phyloP scores from a whole-genome alignment of 2,888 invertebrate species.

The Hyposoter didymator region DNA sequence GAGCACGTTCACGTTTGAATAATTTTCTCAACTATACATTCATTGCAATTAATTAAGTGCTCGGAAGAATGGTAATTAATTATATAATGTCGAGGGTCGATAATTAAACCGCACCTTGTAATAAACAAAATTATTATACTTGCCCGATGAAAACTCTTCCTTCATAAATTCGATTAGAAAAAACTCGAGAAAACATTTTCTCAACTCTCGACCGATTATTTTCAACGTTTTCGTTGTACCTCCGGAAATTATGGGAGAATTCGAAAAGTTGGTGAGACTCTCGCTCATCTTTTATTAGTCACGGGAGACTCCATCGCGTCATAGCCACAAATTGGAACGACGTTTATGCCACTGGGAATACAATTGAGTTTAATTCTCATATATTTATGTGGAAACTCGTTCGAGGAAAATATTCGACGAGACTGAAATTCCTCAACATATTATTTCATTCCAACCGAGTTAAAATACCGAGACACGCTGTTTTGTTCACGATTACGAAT shows the following conservation, averaged over 20 bases:
- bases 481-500: slow-evolving; percentile 23
- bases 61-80: slow-evolving; percentile 19
- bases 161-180: neutral
- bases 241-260: neutral
- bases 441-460: slow-evolving; percentile 24
- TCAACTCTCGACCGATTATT: neutral
- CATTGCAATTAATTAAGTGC: slow-evolving; percentile 20
- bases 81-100: neutral
- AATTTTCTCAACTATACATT: slow-evolving; percentile 31
- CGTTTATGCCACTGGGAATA: slow-evolving; percentile 37
- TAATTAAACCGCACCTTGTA: neutral
- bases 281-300: neutral
- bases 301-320: slow-evolving; percentile 12
- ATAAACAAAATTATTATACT: neutral
- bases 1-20: slow-evolving; percentile 33
- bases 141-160: neutral
- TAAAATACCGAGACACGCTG: neutral
- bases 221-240: slow-evolving; percentile 1
- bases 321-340: slow-evolving; percentile 19
- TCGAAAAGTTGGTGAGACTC: slow-evolving; percentile 11
- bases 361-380: neutral
- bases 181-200: neutral
- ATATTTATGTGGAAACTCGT: neutral
- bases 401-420: slow-evolving; percentile 12
- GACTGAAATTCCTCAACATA: slow-evolving; percentile 29